These are phyloP conservation scores for Gymnobelideus leadbeateri DNA, from an alignment of 2,113 vertebrate genomes.

Conservation along the genomic window DNA sequence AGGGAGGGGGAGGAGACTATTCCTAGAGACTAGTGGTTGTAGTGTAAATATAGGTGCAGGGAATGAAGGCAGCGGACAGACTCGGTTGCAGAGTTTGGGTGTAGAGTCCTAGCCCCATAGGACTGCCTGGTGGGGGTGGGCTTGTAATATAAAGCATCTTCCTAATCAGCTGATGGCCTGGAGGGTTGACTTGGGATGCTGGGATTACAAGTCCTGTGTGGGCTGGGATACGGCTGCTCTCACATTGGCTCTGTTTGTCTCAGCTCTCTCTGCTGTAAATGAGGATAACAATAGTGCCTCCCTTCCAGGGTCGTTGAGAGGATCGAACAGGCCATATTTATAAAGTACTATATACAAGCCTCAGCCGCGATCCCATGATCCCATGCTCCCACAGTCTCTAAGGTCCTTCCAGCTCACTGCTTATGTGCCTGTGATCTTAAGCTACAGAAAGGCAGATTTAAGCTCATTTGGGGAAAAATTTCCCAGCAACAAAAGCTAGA, in stretches of 20 bases:
- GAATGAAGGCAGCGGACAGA: not conserved
- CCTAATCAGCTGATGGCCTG: not conserved
- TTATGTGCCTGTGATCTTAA: no score
- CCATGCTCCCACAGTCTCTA: not conserved
- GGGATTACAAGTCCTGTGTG: no score
- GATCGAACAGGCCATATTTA: not conserved
- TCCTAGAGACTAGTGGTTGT: not conserved
- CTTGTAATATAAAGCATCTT: not conserved
- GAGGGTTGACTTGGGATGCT: no score
- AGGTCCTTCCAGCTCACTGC: not conserved
- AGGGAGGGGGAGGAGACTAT: not conserved
- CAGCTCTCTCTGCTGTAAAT: not conserved
- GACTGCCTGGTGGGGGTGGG: not conserved
- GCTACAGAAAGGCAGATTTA: not conserved
- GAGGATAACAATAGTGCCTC: not conserved
- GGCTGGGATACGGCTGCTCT: not conserved
- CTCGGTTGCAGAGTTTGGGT: no score
- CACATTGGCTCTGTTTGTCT: not conserved
- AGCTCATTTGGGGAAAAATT: not conserved
- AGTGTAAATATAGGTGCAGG: not conserved
- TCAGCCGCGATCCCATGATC: not conserved
- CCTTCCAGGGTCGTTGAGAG: not conserved
- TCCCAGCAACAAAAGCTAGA: not conserved
- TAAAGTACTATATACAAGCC: not conserved
- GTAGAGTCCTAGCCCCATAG: not conserved